phyloP scores from a whole-genome alignment of 2,888 invertebrate genomes.

The Hecatera dysodea region DNA sequence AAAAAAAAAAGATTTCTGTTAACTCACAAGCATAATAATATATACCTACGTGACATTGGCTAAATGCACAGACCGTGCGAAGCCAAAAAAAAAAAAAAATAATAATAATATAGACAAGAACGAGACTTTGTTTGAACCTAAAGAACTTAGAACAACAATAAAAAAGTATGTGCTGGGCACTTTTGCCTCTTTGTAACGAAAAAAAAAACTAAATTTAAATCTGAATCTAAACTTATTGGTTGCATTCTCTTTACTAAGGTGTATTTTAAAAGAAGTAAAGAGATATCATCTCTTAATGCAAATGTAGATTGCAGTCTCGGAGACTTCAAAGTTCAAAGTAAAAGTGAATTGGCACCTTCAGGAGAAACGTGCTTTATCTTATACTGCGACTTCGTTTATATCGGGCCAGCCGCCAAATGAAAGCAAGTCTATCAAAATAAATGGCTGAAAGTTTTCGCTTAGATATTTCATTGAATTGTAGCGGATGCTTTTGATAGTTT shows the following conservation, averaged over 20 bases:
- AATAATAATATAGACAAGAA: too few relatives aligned
- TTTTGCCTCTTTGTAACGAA: neutral
- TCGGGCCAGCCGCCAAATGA: constrained; percentile 8
- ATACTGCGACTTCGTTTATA: constrained; percentile 9
- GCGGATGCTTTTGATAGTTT: neutral
- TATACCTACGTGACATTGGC: too few relatives aligned
- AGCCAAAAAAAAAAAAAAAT: too few relatives aligned
- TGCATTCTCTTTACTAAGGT: neutral
- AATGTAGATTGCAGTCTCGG: constrained; percentile 33
- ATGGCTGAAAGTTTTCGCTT: constrained; percentile 24
- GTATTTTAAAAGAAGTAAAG: neutral
- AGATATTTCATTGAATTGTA: constrained; percentile 33
- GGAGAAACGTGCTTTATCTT: constrained; percentile 48
- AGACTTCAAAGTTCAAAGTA: constrained; percentile 50
- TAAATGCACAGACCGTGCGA: too few relatives aligned
- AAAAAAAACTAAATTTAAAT: too few relatives aligned
- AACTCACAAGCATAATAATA: too few relatives aligned
- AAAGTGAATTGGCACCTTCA: constrained; percentile 49
- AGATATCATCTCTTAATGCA: constrained; percentile 39
- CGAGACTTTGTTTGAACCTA: too few relatives aligned
- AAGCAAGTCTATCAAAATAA: constrained; percentile 22
- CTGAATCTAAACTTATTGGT: neutral
- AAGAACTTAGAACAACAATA: too few relatives aligned
- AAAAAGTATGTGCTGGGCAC: too few relatives aligned
- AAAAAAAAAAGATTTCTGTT: too few relatives aligned